Evolutionary conservation across 2,888 invertebrate species (phyloP).

Genomic region (Caenorhabditis sp.): DNA sequence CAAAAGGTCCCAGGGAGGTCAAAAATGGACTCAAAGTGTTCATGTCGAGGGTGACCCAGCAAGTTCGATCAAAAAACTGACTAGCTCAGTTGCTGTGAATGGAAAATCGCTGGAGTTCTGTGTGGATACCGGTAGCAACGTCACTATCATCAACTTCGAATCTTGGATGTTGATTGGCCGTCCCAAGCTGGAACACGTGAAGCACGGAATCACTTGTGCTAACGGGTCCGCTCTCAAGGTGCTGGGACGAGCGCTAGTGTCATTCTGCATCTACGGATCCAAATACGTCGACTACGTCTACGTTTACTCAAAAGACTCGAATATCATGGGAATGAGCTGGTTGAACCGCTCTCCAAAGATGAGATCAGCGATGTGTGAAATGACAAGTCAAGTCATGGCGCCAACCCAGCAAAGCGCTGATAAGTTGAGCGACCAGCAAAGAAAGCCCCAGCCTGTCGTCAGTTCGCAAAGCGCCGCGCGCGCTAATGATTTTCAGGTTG

Average conservation of each 20-base stretch:
- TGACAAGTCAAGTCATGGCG: no score
- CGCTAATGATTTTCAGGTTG: no score
- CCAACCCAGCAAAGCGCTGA: no score
- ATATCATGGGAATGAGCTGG: conserved; percentile 36
- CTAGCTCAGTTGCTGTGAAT: neutral
- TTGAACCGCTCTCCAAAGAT: neutral
- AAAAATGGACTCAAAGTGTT: no score
- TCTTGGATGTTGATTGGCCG: conserved; percentile 26
- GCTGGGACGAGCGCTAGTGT: neutral
- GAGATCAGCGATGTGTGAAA: no score
- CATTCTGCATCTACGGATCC: neutral
- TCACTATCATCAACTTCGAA: conserved; percentile 18
- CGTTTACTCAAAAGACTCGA: neutral
- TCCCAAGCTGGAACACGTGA: conserved; percentile 1
- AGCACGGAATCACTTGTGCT: neutral
- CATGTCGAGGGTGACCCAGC: neutral
- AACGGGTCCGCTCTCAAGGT: conserved; percentile 20
- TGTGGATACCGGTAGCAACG: neutral
- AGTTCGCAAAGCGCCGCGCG: no score
- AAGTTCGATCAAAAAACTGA: neutral
- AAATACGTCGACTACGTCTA: neutral
- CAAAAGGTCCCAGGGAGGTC: no score
- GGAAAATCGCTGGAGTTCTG: neutral
- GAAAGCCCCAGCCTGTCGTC: no score
- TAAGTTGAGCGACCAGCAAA: no score